Conservation (phyloP, 2,888 invertebrate genomes). For the Cylloceria caligata region DNA sequence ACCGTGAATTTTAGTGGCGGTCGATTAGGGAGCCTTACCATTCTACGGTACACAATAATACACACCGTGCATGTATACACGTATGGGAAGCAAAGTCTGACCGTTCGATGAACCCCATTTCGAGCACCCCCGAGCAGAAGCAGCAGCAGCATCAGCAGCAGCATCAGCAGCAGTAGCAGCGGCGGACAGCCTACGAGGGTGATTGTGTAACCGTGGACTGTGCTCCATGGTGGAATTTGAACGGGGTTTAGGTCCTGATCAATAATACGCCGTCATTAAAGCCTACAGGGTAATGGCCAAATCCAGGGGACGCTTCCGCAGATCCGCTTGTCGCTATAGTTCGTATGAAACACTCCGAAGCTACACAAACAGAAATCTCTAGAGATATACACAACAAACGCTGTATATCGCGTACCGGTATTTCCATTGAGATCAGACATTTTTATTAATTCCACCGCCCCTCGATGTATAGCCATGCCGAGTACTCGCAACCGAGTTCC, state of each 20-base stretch:
- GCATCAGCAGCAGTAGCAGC: background rate
- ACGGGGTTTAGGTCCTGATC: slow-evolving; percentile 77
- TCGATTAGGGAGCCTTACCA: slow-evolving; percentile 65
- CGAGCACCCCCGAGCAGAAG: slow-evolving; percentile 23
- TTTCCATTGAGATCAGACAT: slow-evolving; percentile 72
- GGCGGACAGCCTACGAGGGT: slow-evolving; percentile 33
- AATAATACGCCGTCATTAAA: slow-evolving; percentile 78
- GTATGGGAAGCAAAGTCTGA: slow-evolving; percentile 49
- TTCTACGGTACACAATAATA: slow-evolving; percentile 37
- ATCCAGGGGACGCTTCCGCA: slow-evolving; percentile 58
- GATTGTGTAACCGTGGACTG: slow-evolving; percentile 34
- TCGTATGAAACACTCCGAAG: background rate
- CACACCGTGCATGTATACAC: background rate
- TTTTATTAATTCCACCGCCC: slow-evolving; percentile 72
- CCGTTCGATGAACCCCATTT: slow-evolving; percentile 52
- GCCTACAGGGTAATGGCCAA: slow-evolving; percentile 72
- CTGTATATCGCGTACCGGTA: slow-evolving; percentile 45
- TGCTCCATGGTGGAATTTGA: slow-evolving; percentile 75
- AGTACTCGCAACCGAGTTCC: slow-evolving; percentile 26
- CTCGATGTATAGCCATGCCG: slow-evolving; percentile 56
- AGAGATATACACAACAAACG: background rate
- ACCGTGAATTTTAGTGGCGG: slow-evolving; percentile 65
- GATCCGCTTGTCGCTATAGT: background rate
- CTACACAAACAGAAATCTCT: background rate
- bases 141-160: slow-evolving; percentile 1